Base-by-base conservation (phyloP, 2,113 vertebrate genomes). In the Ramphastos sulfuratus region DNA sequence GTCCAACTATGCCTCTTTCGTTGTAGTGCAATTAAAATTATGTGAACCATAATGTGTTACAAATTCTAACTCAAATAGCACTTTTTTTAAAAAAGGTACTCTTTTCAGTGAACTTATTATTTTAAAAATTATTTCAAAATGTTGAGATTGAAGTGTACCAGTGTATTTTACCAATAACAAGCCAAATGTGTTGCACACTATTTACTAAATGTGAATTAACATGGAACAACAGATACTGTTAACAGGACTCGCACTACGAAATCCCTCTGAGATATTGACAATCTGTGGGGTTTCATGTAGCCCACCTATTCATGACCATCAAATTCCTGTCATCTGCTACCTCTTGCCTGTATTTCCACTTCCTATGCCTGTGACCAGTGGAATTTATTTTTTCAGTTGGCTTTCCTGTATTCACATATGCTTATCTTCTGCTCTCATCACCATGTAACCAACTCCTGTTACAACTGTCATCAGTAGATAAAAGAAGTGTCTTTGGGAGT, bases 261-360 rank as follows among this genome's bases (percentile, higher is more conserved):
- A 60, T 78, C 12, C 59, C 78, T 46, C 56, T 71, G 79, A 71
- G 14, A 37, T 79, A 84, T 48, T 73, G 63, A 87, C 73, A 93
- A 71, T 90, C 84, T 7, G 6, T 12, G 28, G 72, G 79, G 46
- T 73, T 89, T 87, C 87, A 14, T 82, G 63, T 90, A 95, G 67
- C 85, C 85, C 56, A 37, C 39, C 8, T 90, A 61, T 33, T 95
- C 56, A 56, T 9, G 24, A 95, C 66, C 93, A 94, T 95, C 66
- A 76, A 33, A 90, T 82, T 95, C 90, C 89, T 67, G 87, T 95
- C 87, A 91, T 90, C 81, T 93, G 97, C 97, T 98, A 97, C 96
- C 93, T 95, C 96, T 97, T 96, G 92, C 85, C 92, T 93, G 65
- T 94, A 91, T 95, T 82, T 97, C 92, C 82, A 89, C 58, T 82